These are phyloP conservation scores for Phrynosoma platyrhinos DNA, from an alignment of 2,113 vertebrate species.

Conservation along the genomic window DNA sequence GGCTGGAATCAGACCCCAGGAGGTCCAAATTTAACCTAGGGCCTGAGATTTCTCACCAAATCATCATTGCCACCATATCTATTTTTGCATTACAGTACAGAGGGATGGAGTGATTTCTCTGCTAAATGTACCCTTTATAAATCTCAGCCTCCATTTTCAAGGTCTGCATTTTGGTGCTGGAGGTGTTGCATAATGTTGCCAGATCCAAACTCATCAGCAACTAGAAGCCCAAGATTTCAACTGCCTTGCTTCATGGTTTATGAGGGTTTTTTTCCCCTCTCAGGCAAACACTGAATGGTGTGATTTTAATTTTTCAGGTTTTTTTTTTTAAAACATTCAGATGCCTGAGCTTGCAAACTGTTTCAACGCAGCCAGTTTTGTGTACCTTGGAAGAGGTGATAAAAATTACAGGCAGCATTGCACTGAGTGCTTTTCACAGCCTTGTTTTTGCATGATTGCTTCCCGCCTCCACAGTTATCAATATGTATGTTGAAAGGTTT, in stretches of 20 bases:
- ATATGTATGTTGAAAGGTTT: background rate
- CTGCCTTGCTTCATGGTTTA: slow-evolving; percentile 50
- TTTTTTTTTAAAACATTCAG: slow-evolving; percentile 4
- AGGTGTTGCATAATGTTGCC: background rate
- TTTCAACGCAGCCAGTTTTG: background rate
- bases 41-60: too few species aligned
- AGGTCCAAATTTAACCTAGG: too few species aligned
- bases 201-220: background rate
- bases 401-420: accelerated
- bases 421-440: accelerated
- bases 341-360: background rate
- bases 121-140: background rate
- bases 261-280: background rate
- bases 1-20: too few species aligned
- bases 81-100: background rate
- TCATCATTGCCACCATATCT: background rate
- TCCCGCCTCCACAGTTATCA: background rate
- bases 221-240: background rate
- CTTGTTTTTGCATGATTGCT: background rate
- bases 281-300: background rate
- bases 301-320: slow-evolving; percentile 13
- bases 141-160: background rate
- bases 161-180: background rate
- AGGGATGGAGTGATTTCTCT: background rate
- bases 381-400: background rate